Evolutionary conservation across 2,888 invertebrate species (phyloP).

Genomic region (Sialis fuliginosa): DNA sequence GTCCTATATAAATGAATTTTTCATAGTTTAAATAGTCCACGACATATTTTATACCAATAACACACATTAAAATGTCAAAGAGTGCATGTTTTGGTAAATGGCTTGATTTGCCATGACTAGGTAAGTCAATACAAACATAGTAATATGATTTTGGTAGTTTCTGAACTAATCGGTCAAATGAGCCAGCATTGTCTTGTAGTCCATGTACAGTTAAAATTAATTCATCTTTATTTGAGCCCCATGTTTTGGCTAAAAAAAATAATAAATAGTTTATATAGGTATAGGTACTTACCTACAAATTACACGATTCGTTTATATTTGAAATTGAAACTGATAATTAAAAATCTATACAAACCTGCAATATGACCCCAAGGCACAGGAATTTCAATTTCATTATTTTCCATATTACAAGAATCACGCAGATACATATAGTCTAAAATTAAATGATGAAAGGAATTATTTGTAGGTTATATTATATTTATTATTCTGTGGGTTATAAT

Average conservation of each 20-base stretch:
- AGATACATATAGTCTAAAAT: too few species aligned
- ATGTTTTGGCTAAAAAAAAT: slow-evolving; percentile 34
- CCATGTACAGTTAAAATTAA: slow-evolving; percentile 41
- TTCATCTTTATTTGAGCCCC: slow-evolving; percentile 35
- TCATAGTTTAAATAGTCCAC: slow-evolving; percentile 17
- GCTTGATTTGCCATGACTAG: slow-evolving; percentile 41
- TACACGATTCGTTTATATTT: slow-evolving; percentile 1
- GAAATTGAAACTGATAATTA: slow-evolving; percentile 2
- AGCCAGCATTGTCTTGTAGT: slow-evolving; percentile 36
- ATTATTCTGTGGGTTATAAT: too few species aligned
- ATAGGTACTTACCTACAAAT: background rate
- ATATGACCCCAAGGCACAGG: slow-evolving; percentile 38
- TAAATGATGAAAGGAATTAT: too few species aligned
- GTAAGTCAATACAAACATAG: slow-evolving; percentile 34
- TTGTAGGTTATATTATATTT: too few species aligned
- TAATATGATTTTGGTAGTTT: slow-evolving; percentile 27
- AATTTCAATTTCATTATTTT: slow-evolving; percentile 24
- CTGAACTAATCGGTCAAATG: slow-evolving; percentile 36
- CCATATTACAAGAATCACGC: slow-evolving; percentile 7
- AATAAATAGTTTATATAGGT: background rate
- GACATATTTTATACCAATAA: slow-evolving; percentile 19
- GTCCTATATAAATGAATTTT: slow-evolving; percentile 20
- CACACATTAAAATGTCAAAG: slow-evolving; percentile 25
- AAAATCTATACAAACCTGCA: slow-evolving; percentile 22
- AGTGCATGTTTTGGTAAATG: slow-evolving; percentile 24